Base-by-base conservation (phyloP, 1,140 invertebrate genomes). In the Diprion similis region DNA sequence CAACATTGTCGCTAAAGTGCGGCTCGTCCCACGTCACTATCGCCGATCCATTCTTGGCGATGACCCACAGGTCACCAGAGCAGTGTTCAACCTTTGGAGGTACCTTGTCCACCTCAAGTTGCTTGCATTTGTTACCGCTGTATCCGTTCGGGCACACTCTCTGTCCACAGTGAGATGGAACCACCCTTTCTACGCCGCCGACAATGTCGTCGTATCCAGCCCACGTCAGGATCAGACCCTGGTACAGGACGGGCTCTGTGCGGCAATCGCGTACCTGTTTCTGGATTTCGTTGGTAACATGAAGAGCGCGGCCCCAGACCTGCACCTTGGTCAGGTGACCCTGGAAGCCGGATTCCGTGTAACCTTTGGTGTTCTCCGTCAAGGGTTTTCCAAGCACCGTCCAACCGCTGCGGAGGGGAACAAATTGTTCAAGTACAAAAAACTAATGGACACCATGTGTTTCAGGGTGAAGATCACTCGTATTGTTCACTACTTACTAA, bases 1-100 rank as follows among this genome's bases (percentile, higher is more conserved):
- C 94, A 46, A 97, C 92, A 81, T 97, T 97, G 80, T 98, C 96
- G 73, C 92, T 94, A 82, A 98, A 98, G 76, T 93, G 91, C 0
- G 97, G 97, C 78, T 97, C 95, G 82, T 97, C 95, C 97, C 97
- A 99, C n/a, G 91, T 93, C 0, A 99, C 96, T 73, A 96, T 91
- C 0, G 96, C 94, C 0, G 96, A 96, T 73, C 96, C 96, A 79
- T 98, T 97, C 79, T 94, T 94, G 2, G 96, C 95, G 76, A 97
- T 96, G 0, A 98, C 94, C 96, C 96, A 98, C 47, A 98, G 89
- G 87, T 98, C 96, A 46, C 95, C 95, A 11, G 97, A 97, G 78
- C 97, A 98, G 79, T 96, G 92, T 78, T 97, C 94, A 0, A 97
- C 93, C 78, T 92, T 92, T 10, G 97, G 96, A 78, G 96, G 91